Evolutionary conservation across 2,888 invertebrate species (phyloP).

Genomic region (Drosophila ezoana): DNA sequence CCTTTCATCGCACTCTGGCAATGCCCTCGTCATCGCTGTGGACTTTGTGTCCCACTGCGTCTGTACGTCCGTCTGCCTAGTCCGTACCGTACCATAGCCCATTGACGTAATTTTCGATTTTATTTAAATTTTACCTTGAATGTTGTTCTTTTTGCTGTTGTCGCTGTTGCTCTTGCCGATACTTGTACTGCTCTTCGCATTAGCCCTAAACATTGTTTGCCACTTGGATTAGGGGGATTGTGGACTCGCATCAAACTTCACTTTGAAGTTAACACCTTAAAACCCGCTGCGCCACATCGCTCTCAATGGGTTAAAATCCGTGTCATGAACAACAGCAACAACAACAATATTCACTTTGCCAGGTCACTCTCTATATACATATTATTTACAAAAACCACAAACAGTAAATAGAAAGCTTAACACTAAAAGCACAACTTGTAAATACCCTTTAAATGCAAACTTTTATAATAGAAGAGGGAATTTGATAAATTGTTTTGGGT

Average conservation of each 20-base stretch:
- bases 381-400: slow-evolving; percentile 4
- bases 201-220: slow-evolving; percentile 8
- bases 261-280: slow-evolving; percentile 31
- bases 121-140: slow-evolving; percentile 64
- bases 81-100: slow-evolving; percentile 8
- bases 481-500: too few relatives aligned
- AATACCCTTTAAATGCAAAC: slow-evolving; percentile 2
- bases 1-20: slow-evolving; percentile 10
- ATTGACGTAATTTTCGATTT: slow-evolving; percentile 51
- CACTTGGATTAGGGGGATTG: slow-evolving; percentile 10
- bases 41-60: slow-evolving; percentile 25
- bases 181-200: slow-evolving; percentile 5
- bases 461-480: too few relatives aligned
- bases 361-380: not conserved
- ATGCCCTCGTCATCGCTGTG: slow-evolving; percentile 20
- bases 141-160: slow-evolving; percentile 19
- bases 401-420: not conserved
- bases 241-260: slow-evolving; percentile 24
- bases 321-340: slow-evolving; percentile 27
- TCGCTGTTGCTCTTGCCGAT: slow-evolving; percentile 3
- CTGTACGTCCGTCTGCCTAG: slow-evolving; percentile 14
- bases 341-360: slow-evolving; percentile 11
- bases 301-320: slow-evolving; percentile 22
- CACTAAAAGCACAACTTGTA: not conserved
- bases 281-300: slow-evolving; percentile 8